Evolutionary conservation across 2,113 vertebrate species (phyloP), one percentile per base, ranked within the genome.

Genomic region (Poeciliopsis turrubarensis): DNA sequence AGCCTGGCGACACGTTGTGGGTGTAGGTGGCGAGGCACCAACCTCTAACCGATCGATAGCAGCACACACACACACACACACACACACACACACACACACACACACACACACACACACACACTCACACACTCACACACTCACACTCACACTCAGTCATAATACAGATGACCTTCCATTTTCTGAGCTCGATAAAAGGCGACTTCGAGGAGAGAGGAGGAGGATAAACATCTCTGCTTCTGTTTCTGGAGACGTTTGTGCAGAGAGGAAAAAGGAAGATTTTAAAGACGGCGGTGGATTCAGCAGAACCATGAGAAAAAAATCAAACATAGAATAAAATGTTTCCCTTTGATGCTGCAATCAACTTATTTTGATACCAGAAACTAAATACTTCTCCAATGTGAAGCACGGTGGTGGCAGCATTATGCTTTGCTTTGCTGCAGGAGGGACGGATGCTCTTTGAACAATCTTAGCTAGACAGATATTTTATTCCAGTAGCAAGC

Each of bases 141-240:
- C 3, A 47, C 78, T 60, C 65, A 67, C 69, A 66, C 31, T 60
- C 37, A 67, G 32, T 37, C 6, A 39, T 32, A 72, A 37, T 79
- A 71, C 78, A 57, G 60, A 87, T 75, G 86, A 85, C 86, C 85
- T 86, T 90, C 86, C 67, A 72, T 65, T 84, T 72, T 71, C 67
- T 65, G 15, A 25, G 31, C 74, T 89, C 81, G 29, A 89, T 89
- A 73, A 54, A 75, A 29, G 54, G 60, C 51, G 3, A 80, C 47
- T 1, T 69, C 15, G 41, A 70, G 54, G 70, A 81, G 77, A 68
- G 77, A 64, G 29, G 11, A 86, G 30, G 57, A 72, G 86, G 83
- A 89, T 54, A 81, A 85, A 88, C 83, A 82, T 89, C 82, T 82
- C 2, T 7, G 44, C 65, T 25, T 72, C 26, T 41, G 5, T 60